phyloP scores from a whole-genome alignment of 2,888 invertebrate genomes.

The Eupithecia subumbrata region DNA sequence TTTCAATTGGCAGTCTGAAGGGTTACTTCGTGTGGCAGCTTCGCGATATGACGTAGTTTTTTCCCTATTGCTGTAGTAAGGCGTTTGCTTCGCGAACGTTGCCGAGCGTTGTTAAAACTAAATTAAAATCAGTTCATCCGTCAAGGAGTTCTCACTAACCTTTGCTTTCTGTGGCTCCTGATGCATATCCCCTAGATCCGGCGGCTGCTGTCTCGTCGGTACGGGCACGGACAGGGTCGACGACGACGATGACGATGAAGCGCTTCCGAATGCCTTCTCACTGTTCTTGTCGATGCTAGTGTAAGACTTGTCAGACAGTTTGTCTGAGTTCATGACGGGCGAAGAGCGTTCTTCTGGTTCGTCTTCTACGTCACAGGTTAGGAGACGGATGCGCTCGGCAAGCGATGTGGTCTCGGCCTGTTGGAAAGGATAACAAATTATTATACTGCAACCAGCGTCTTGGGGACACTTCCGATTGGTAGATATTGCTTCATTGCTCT shows the following conservation, averaged over 20 bases:
- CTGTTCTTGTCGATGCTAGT: slow-evolving; percentile 84
- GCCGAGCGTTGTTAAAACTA: no score
- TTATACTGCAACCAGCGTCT: neutral
- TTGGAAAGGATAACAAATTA: neutral
- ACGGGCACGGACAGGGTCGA: slow-evolving; percentile 69
- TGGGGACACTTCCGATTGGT: neutral
- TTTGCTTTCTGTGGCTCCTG: slow-evolving; percentile 65
- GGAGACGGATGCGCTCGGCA: slow-evolving; percentile 92
- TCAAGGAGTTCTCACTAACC: no score
- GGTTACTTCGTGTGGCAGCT: no score
- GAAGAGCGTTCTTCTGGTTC: slow-evolving; percentile 83
- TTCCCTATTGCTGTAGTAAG: no score
- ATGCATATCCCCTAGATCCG: slow-evolving; percentile 74
- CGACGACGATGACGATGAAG: slow-evolving; percentile 77
- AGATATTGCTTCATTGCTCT: neutral
- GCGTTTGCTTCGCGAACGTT: no score
- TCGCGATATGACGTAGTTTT: no score
- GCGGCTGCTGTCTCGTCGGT: slow-evolving; percentile 68
- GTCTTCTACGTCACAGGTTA: slow-evolving; percentile 94
- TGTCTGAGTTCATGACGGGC: slow-evolving; percentile 86
- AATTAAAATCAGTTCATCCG: no score
- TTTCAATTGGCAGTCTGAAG: no score
- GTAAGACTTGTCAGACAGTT: slow-evolving; percentile 79
- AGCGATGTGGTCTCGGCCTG: slow-evolving; percentile 87
- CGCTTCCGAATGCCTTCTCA: slow-evolving; percentile 83